A percentile compares a stretch with the other conserved stretches of the same genome.
phyloP scores from a whole-genome alignment of 2,888 invertebrate genomes.

The Thereva unica region DNA sequence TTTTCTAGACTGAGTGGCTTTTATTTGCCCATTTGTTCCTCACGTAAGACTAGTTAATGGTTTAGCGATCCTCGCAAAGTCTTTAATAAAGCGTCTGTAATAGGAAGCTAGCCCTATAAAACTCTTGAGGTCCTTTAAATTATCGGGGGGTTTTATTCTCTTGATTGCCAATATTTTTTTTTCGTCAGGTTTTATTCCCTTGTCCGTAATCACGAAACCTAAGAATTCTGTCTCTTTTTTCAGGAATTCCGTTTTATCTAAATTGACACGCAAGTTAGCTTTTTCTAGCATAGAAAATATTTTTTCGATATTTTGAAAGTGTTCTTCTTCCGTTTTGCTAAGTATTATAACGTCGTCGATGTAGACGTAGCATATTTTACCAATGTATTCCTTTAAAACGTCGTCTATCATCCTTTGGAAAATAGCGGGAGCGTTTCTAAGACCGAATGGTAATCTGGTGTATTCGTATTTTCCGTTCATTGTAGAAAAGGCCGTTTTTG shows the following conservation, averaged over 20 bases:
- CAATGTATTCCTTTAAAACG: too few species aligned
- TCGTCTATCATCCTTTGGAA: too few species aligned
- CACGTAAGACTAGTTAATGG: constrained; percentile 39
- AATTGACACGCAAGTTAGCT: constrained; percentile 1
- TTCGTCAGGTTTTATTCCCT: constrained; percentile 36
- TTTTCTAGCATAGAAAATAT: constrained; percentile 5
- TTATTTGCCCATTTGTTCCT: constrained; percentile 31
- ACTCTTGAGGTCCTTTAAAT: constrained; percentile 37
- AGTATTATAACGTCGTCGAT: constrained; percentile 5
- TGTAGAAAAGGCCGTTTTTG: constrained; percentile 2
- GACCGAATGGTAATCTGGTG: not conserved
- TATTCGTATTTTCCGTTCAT: constrained; percentile 12
- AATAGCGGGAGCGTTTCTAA: too few species aligned
- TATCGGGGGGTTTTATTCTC: constrained; percentile 27
- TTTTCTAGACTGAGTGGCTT: constrained; percentile 30
- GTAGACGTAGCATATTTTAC: too few species aligned
- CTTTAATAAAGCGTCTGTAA: constrained; percentile 39
- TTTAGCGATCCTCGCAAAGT: constrained; percentile 39
- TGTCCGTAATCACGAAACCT: constrained; percentile 34
- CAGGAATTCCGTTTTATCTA: constrained; percentile 3
- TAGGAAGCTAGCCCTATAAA: constrained; percentile 40
- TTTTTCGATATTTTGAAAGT: not conserved
- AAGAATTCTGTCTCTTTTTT: constrained; percentile 38
- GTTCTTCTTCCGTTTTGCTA: not conserved
- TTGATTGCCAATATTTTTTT: constrained; percentile 32